A percentile compares a stretch with the other conserved stretches of the same genome.
These are phyloP conservation scores for Pegoplata infirma DNA, from an alignment of 2,888 invertebrate species.

Conservation along the genomic window DNA sequence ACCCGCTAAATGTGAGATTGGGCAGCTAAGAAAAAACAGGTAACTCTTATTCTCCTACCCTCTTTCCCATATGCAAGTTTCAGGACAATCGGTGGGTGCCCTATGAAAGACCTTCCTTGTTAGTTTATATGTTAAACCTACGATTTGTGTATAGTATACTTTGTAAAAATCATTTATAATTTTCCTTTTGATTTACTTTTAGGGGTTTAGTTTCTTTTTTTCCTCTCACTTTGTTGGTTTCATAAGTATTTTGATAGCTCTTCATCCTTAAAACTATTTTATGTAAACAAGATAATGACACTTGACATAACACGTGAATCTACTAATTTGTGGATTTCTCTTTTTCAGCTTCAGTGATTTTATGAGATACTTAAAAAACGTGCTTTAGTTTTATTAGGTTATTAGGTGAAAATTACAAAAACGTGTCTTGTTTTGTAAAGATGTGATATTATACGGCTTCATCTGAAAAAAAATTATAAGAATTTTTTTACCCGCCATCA, in stretches of 20 bases:
- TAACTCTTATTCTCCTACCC: too few species aligned
- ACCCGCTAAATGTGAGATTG: too few species aligned
- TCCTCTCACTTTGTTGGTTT: neutral
- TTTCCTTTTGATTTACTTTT: neutral
- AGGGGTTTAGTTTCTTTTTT: conserved; percentile 1
- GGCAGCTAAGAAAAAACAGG: too few species aligned
- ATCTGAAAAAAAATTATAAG: too few species aligned
- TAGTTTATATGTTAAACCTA: neutral
- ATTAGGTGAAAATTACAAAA: conserved; percentile 12
- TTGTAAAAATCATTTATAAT: neutral
- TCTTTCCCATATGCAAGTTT: too few species aligned
- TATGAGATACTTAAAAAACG: neutral
- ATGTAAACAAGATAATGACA: conserved; percentile 35
- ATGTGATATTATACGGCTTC: too few species aligned
- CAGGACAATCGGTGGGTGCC: too few species aligned
- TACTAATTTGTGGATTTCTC: neutral
- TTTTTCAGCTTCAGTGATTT: conserved; percentile 12
- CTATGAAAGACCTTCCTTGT: too few species aligned
- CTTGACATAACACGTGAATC: conserved; percentile 23
- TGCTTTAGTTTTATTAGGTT: neutral
- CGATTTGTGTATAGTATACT: too few species aligned
- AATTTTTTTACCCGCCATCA: too few species aligned
- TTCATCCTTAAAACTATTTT: neutral
- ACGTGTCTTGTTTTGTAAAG: neutral
- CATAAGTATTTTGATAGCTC: neutral